Conservation (phyloP, 2,888 invertebrate species). For the Drosophila macrothrix region DNA sequence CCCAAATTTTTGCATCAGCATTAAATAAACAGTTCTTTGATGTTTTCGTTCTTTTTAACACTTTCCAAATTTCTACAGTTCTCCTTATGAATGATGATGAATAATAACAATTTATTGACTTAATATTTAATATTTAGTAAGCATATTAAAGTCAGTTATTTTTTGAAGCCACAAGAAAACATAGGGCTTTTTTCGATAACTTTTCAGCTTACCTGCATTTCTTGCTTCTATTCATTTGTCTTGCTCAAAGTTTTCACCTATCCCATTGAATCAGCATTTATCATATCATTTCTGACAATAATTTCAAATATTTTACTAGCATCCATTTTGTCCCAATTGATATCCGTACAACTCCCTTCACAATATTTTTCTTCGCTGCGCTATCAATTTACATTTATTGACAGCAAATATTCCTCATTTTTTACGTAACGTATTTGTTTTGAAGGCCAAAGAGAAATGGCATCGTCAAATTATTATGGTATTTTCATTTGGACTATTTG, state of each 20-base stretch:
- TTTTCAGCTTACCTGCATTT: background rate
- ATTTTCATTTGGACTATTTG: conserved; percentile 11
- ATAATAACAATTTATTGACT: background rate
- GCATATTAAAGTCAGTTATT: background rate
- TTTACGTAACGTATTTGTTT: conserved; percentile 3
- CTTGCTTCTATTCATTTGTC: background rate
- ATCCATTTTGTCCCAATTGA: conserved; percentile 63
- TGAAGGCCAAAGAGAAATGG: background rate
- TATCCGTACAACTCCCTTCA: conserved; percentile 16
- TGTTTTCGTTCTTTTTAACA: conserved; percentile 46
- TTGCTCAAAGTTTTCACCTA: background rate
- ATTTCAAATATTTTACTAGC: conserved; percentile 29
- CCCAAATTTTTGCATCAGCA: conserved; percentile 27
- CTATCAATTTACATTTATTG: conserved; percentile 72
- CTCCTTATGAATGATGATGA: background rate
- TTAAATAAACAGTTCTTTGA: conserved; percentile 34
- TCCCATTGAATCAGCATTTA: conserved; percentile 42
- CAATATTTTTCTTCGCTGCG: conserved; percentile 23
- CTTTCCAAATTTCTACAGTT: conserved; percentile 3
- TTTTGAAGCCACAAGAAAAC: rapidly evolving
- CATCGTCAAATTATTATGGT: conserved; percentile 5
- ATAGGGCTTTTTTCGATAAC: background rate
- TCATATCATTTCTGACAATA: conserved; percentile 36
- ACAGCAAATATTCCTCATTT: conserved; percentile 45
- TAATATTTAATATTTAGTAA: background rate